Conservation (phyloP, 2,888 invertebrate species). For the Volucella inanis region DNA sequence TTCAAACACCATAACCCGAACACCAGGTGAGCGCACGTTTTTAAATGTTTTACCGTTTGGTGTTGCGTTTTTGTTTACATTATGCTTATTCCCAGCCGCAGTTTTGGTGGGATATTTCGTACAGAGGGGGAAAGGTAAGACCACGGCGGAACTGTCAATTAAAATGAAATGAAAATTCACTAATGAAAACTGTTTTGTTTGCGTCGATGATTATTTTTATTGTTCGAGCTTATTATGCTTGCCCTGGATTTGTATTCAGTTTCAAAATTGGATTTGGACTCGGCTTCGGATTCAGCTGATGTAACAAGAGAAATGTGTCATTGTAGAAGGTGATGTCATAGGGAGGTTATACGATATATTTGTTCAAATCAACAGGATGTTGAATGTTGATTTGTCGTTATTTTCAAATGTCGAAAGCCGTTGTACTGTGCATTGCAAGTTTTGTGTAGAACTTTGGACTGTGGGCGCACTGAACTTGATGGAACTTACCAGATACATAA, state of each 20-base stretch:
- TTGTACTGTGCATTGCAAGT: background rate
- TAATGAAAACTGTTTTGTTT: conserved; percentile 56
- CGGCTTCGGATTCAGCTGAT: conserved; percentile 26
- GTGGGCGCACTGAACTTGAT: too few species aligned
- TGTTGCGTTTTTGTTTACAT: conserved; percentile 37
- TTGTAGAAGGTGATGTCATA: conserved; percentile 62
- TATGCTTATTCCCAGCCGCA: conserved; percentile 18
- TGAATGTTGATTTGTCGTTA: conserved; percentile 27
- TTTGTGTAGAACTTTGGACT: too few species aligned
- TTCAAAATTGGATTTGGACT: too few species aligned
- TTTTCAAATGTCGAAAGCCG: background rate
- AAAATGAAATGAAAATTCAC: conserved; percentile 49
- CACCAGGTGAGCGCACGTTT: conserved; percentile 22
- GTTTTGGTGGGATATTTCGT: background rate
- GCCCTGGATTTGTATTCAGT: background rate
- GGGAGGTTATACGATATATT: conserved; percentile 7
- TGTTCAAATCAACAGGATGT: conserved; percentile 57
- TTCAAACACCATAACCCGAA: background rate
- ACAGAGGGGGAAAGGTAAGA: background rate
- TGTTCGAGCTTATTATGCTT: conserved; percentile 44
- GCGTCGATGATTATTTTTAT: conserved; percentile 43
- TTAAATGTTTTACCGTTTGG: conserved; percentile 3
- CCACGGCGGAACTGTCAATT: conserved; percentile 33
- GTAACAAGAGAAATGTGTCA: conserved; percentile 71
- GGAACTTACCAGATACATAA: too few species aligned